These are phyloP conservation scores for Nanorana parkeri DNA, from an alignment of 2,113 vertebrate genomes.

Conservation along the genomic window DNA sequence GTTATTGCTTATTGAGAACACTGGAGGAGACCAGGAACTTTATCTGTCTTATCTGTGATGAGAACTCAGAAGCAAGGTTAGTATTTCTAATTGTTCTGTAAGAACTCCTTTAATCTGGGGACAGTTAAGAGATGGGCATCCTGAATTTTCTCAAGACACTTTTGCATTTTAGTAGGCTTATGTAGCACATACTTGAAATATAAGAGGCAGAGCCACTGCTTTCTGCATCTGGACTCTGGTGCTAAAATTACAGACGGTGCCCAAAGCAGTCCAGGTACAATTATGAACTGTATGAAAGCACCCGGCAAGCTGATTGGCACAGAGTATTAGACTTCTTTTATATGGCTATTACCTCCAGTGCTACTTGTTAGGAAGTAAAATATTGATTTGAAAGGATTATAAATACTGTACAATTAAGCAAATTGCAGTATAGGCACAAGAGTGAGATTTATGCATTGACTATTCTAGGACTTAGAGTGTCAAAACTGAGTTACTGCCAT, in stretches of 20 bases:
- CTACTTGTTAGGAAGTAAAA: not conserved
- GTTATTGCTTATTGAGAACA: too few relatives aligned
- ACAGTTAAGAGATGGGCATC: too few relatives aligned
- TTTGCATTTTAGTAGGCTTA: too few relatives aligned
- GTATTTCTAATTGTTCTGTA: too few relatives aligned
- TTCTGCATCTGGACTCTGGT: not conserved
- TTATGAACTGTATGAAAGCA: not conserved
- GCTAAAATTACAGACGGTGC: not conserved
- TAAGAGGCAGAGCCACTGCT: not conserved
- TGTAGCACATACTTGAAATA: not conserved
- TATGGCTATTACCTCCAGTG: not conserved
- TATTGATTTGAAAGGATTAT: conserved; percentile 18
- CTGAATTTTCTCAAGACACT: too few relatives aligned
- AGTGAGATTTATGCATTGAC: not conserved
- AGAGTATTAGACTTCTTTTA: conserved; percentile 1
- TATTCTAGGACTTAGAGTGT: not conserved
- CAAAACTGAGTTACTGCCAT: not conserved
- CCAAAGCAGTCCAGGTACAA: not conserved
- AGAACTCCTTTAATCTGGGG: too few relatives aligned
- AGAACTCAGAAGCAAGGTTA: too few relatives aligned
- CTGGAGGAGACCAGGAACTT: too few relatives aligned
- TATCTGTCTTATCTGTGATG: too few relatives aligned
- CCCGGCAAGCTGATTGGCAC: not conserved
- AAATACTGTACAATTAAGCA: conserved; percentile 24
- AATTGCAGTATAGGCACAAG: conserved; percentile 24